phyloP scores from a whole-genome alignment of 2,797 vertebrate genomes.

The Trachops cirrhosus region DNA sequence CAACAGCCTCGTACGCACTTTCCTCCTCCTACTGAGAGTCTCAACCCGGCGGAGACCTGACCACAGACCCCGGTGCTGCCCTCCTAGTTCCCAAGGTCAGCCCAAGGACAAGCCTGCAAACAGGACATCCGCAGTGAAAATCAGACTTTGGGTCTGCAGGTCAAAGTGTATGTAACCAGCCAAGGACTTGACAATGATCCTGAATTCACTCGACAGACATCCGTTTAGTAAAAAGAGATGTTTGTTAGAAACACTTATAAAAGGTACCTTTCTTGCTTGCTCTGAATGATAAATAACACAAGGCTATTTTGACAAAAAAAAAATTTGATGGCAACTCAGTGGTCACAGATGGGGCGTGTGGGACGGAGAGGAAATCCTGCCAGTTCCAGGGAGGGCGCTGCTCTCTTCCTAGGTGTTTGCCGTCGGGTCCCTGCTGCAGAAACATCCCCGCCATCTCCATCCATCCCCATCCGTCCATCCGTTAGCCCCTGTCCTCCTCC shows the following conservation, averaged over 20 bases:
- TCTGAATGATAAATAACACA: not conserved
- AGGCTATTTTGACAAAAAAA: not conserved
- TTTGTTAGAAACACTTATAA: not conserved
- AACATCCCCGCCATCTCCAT: not conserved
- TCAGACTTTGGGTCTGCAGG: not conserved
- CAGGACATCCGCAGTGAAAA: not conserved
- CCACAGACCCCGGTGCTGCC: not conserved
- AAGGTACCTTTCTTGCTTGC: not conserved
- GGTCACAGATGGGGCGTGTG: not conserved
- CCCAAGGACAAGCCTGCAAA: not conserved
- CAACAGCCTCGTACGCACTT: not conserved
- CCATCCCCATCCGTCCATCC: fast-evolving
- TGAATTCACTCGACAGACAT: not conserved
- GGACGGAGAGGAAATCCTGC: not conserved
- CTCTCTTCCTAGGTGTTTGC: not conserved
- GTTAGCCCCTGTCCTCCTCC: not conserved
- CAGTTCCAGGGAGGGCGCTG: not conserved
- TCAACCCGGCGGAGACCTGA: not conserved
- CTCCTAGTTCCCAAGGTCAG: not conserved
- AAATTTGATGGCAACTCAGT: not conserved
- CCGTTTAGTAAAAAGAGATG: not conserved
- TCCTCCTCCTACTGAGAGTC: not conserved
- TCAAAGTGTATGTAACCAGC: not conserved
- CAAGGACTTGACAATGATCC: not conserved
- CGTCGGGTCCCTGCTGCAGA: not conserved